These are phyloP conservation scores for Agyllia agylla DNA, from an alignment of 2,888 invertebrate genomes.

Conservation along the genomic window DNA sequence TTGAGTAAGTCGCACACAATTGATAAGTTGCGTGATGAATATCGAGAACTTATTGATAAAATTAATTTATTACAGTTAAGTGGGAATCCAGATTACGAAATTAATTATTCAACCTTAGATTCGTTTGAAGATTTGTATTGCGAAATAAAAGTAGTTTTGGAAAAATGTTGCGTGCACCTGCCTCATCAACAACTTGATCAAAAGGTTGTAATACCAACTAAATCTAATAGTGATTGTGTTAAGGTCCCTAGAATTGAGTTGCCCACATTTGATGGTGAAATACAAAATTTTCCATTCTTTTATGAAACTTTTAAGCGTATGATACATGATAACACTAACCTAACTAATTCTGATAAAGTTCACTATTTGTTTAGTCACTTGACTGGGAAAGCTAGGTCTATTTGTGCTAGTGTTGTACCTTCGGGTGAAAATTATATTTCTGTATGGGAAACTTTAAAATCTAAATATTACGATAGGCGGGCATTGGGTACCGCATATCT, in stretches of 20 bases:
- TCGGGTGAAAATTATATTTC: neutral
- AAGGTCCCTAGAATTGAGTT: neutral
- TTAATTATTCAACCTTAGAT: neutral
- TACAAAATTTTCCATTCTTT: neutral
- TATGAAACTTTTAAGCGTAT: neutral
- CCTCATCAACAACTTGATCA: no score
- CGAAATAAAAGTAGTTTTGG: neutral
- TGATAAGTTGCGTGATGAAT: neutral
- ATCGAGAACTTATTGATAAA: neutral
- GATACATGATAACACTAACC: neutral
- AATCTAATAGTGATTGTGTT: neutral
- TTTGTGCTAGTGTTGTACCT: neutral
- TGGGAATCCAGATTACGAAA: neutral
- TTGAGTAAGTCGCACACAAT: neutral
- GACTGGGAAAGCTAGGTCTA: neutral
- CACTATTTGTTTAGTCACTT: neutral
- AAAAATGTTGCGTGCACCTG: no score
- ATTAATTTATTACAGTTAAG: neutral
- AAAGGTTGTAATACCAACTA: no score
- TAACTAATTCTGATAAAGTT: neutral
- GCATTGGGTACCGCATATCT: neutral
- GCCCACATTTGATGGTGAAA: neutral
- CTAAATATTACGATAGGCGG: neutral
- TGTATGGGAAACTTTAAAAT: neutral
- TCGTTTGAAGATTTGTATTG: neutral